Evolutionary conservation across 2,888 invertebrate genomes (phyloP), one percentile per base, ranked within the genome.

Genomic region (Dugesia japonica): DNA sequence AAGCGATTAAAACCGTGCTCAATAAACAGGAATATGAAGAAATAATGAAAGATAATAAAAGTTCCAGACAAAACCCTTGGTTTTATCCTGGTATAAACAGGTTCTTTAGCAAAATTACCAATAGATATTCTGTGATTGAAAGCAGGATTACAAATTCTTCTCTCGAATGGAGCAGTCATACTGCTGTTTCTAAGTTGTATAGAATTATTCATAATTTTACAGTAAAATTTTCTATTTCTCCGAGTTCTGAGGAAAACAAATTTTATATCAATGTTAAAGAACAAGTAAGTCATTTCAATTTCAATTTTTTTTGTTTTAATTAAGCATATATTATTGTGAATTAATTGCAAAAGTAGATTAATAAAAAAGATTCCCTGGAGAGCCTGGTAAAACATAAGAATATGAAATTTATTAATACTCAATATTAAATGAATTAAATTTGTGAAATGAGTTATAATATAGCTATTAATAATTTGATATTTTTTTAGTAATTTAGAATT

Each of bases 251-350:
- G 23, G 23, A 23, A n/a, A n/a, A 56, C 23, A 56, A 56, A 9
- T 56, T 56, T n/a, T 9, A 13, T 13, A 4, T 56, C 23, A n/a
- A 56, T n/a, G 56, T 56, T 4, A 56, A 56, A n/a, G 56, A 56
- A 56, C 56, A 56, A 23, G 56, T 56, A 56, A 56, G 56, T 56
- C 13, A 13, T 4, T 31, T 31, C 4, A 31, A 13, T 7, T 31
- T 31, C 13, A n/a, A n/a, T n/a, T n/a, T n/a, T n/a, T n/a, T n/a
- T n/a, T 7, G 4, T 31, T 31, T 13, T 23, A 9, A 13, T 56
- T 9, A 77, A 17, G 81, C 81, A 0, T 79, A 81, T 75, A 79
- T 79, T 9, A 80, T 81, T 9, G 79, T 78, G 42, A 71, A 79
- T 56, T 78, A 77, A 31, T n/a, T n/a, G n/a, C n/a, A n/a, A n/a